Percentiles rank a stretch among this genome's conserved stretches.
phyloP scores from a whole-genome alignment of 2,797 vertebrate species.

The Cichlasoma orientale region DNA sequence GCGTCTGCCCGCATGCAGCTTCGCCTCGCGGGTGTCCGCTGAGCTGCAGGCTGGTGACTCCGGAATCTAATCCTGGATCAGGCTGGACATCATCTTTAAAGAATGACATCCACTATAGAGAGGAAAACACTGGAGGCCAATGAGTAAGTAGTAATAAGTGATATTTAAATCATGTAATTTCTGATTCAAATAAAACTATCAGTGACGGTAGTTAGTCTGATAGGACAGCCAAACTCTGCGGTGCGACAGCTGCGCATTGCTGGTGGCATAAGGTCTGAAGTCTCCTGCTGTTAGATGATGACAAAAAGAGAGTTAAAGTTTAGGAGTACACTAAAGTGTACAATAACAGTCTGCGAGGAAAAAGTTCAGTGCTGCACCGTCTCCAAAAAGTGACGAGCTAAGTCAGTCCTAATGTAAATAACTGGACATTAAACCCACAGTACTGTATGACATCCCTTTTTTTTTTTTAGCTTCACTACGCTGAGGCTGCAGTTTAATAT shows the following conservation, averaged over 20 bases:
- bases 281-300: background rate
- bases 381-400: background rate
- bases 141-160: conserved; percentile 85
- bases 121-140: conserved; percentile 94
- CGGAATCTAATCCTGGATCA: background rate
- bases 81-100: conserved; percentile 18
- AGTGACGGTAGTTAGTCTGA: background rate
- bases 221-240: background rate
- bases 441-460: background rate
- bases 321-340: background rate
- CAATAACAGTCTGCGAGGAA: background rate
- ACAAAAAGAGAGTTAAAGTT: background rate
- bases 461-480: background rate
- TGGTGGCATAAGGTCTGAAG: conserved; percentile 11
- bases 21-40: conserved; percentile 22
- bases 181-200: background rate
- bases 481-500: background rate
- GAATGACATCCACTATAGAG: conserved; percentile 95
- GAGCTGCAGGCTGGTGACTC: background rate
- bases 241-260: background rate
- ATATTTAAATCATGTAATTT: background rate
- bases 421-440: background rate
- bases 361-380: background rate
- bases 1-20: conserved; percentile 11
- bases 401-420: background rate